A percentile compares a stretch with the other conserved stretches of the same genome.
These are phyloP conservation scores for Peromyscus leucopus DNA, from an alignment of 2,113 vertebrate species.

Conservation along the genomic window DNA sequence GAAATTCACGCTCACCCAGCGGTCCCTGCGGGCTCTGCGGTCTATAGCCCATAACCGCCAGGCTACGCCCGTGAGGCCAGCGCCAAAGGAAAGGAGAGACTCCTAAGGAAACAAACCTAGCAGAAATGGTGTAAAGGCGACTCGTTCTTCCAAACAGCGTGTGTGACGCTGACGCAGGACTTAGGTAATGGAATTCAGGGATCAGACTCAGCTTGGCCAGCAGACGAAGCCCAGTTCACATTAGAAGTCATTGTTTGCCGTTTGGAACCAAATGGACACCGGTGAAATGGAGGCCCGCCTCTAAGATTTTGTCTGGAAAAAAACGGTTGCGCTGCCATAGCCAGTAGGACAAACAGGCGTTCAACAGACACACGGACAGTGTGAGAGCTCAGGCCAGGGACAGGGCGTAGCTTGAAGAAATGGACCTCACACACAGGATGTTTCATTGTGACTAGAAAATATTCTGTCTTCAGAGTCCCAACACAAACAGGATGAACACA, in stretches of 20 bases:
- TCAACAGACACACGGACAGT: not conserved
- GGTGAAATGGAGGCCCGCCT: slow-evolving; percentile 24
- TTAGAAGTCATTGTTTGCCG: slow-evolving; percentile 9
- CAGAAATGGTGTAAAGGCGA: slow-evolving; percentile 38
- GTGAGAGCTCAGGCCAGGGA: not conserved
- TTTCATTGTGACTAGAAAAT: not conserved
- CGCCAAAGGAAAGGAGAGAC: slow-evolving; percentile 39
- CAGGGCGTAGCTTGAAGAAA: not conserved
- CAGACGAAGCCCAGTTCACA: not conserved
- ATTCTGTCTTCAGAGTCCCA: not conserved
- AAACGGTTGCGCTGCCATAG: not conserved
- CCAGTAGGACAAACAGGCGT: not conserved
- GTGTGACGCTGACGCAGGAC: not conserved
- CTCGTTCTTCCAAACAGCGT: slow-evolving; percentile 13
- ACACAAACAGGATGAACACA: not conserved
- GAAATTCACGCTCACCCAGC: slow-evolving; percentile 20
- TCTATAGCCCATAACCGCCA: slow-evolving; percentile 21
- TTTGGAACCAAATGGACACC: slow-evolving; percentile 17
- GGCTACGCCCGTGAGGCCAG: not conserved
- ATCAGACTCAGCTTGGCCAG: not conserved
- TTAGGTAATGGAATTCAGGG: slow-evolving; percentile 61
- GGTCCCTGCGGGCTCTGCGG: not conserved
- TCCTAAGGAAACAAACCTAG: not conserved
- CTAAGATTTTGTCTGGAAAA: slow-evolving; percentile 23
- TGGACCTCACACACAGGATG: not conserved